These are phyloP conservation scores for Isichthys henryi DNA, from an alignment of 2,113 vertebrate genomes.

Conservation along the genomic window DNA sequence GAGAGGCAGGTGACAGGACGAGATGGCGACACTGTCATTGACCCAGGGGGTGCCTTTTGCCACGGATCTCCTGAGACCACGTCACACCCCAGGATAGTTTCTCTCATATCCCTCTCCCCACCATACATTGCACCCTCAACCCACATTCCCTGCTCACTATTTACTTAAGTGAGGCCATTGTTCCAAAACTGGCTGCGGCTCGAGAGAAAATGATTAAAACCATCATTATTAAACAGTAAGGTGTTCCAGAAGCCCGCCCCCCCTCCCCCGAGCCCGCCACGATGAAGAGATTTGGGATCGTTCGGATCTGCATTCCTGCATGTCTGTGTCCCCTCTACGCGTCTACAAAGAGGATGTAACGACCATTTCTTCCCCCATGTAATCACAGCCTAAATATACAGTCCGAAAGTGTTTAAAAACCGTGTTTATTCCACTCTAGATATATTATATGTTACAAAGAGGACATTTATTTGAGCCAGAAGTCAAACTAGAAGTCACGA, in stretches of 20 bases:
- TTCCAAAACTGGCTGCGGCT: not conserved
- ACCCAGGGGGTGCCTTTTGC: not conserved
- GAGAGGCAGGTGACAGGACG: not conserved
- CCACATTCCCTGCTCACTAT: not conserved
- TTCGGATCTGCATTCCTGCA: not conserved
- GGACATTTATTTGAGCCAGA: not conserved
- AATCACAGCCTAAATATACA: not conserved
- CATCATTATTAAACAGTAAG: conserved; percentile 18
- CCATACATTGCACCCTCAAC: not conserved
- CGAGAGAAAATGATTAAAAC: not conserved
- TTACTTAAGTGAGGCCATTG: not conserved
- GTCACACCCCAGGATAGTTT: not conserved
- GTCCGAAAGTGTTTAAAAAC: not conserved
- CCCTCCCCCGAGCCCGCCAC: not conserved
- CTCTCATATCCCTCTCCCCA: not conserved
- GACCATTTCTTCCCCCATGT: not conserved
- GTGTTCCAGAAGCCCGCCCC: not conserved
- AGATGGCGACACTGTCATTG: not conserved
- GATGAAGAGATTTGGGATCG: not conserved
- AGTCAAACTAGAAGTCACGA: not conserved
- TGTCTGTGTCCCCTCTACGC: not conserved
- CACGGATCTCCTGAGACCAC: not conserved
- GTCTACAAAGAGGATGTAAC: conserved; percentile 2
- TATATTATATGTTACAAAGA: conserved; percentile 2
- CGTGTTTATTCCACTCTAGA: not conserved